Percentiles rank a stretch among this genome's conserved stretches.
These are phyloP conservation scores for Cinara cedri DNA, from an alignment of 2,888 invertebrate genomes.

Conservation along the genomic window DNA sequence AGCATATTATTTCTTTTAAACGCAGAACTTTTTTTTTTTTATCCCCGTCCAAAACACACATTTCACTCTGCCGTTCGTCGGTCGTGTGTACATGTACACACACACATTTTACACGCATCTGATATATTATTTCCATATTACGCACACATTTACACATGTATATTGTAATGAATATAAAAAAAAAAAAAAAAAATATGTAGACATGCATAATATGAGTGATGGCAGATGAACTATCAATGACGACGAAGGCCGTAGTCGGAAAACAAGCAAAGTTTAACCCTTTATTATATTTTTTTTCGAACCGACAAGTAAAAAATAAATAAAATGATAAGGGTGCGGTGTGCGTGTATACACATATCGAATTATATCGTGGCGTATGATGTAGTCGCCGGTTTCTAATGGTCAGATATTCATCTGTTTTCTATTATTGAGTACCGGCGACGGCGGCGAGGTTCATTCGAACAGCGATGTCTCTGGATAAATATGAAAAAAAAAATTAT, in stretches of 20 bases:
- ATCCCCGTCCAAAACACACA: neutral
- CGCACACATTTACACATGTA: neutral
- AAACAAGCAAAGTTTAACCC: slow-evolving; percentile 48
- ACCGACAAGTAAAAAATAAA: slow-evolving; percentile 17
- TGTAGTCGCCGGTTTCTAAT: slow-evolving; percentile 34
- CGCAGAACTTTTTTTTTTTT: neutral
- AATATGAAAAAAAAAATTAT: slow-evolving; percentile 43
- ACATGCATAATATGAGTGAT: slow-evolving; percentile 24
- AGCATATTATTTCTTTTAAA: neutral
- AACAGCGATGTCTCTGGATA: slow-evolving; percentile 34
- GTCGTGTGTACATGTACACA: neutral
- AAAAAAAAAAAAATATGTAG: neutral
- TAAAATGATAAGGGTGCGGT: slow-evolving; percentile 34
- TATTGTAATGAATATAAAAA: neutral
- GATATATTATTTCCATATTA: slow-evolving; percentile 5
- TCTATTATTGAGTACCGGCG: neutral
- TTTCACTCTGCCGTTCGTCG: slow-evolving; percentile 2
- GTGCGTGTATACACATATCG: slow-evolving; percentile 28
- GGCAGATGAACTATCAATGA: slow-evolving; percentile 39
- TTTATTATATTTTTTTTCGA: slow-evolving; percentile 20
- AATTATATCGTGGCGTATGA: slow-evolving; percentile 32
- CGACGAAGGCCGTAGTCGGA: slow-evolving; percentile 34
- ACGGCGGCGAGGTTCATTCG: neutral
- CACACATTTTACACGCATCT: neutral
- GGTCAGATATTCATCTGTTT: slow-evolving; percentile 55